Evolutionary conservation across 2,888 invertebrate species (phyloP).

Genomic region (Drosophila leonis): DNA sequence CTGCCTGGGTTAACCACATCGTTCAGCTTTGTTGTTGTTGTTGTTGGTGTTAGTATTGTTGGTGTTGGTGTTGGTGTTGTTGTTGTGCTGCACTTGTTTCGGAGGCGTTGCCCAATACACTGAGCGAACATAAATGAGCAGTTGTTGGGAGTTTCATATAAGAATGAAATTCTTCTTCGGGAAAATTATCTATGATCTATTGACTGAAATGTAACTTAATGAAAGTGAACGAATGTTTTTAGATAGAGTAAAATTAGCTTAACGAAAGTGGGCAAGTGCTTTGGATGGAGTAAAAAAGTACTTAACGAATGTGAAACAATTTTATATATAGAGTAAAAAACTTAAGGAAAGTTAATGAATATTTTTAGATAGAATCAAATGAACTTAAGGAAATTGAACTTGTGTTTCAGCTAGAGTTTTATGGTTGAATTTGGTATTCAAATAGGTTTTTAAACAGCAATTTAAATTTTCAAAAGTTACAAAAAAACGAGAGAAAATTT

Average conservation of each 20-base stretch:
- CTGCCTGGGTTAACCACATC: conserved; percentile 60
- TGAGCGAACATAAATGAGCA: not conserved
- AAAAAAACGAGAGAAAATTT: no score
- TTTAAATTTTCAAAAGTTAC: no score
- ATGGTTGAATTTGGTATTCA: no score
- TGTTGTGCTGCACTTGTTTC: conserved; percentile 60
- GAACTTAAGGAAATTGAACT: no score
- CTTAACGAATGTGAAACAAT: not conserved
- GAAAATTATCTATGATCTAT: not conserved
- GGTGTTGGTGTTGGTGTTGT: conserved; percentile 21
- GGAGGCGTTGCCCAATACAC: conserved; percentile 60
- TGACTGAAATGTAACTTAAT: no score
- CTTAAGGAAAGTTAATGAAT: no score
- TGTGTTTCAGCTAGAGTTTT: no score
- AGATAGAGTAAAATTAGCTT: not conserved
- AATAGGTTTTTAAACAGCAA: no score
- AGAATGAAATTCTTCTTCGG: not conserved
- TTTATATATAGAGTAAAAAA: no score
- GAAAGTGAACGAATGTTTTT: not conserved
- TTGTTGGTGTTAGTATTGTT: conserved; percentile 26
- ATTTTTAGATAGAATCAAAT: no score
- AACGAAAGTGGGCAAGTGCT: not conserved
- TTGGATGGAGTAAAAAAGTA: not conserved
- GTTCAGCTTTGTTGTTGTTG: conserved; percentile 43
- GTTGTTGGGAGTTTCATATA: not conserved